These are phyloP conservation scores for Catostylus mosaicus DNA, from an alignment of 30 jellyfish, hydroid and myxozoan species.

Conservation along the genomic window DNA sequence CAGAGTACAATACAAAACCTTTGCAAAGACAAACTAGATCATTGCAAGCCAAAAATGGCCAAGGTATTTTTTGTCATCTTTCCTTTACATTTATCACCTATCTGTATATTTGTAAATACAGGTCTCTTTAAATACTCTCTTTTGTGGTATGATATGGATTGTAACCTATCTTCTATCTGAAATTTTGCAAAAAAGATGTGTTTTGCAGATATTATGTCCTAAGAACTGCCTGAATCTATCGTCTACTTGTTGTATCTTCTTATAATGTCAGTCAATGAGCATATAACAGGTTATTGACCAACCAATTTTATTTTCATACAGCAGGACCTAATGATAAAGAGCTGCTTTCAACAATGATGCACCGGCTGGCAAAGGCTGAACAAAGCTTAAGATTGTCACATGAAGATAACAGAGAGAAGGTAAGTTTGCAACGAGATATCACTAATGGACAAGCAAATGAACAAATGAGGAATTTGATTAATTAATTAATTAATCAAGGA, in stretches of 20 bases:
- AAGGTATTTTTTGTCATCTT: background rate
- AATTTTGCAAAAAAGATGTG: too few relatives aligned
- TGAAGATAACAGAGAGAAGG: conserved; percentile 75
- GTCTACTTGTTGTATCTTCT: too few relatives aligned
- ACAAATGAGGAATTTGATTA: background rate
- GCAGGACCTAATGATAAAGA: conserved; percentile 66
- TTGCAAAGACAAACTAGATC: conserved; percentile 12
- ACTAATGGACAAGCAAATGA: background rate
- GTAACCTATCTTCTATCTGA: too few relatives aligned
- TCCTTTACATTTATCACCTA: background rate
- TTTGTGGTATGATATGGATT: too few relatives aligned
- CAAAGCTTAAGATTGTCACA: conserved; percentile 56
- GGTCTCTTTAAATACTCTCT: too few relatives aligned
- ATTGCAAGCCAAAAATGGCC: background rate
- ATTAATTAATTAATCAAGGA: background rate
- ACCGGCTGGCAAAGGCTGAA: conserved; percentile 69
- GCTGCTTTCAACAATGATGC: conserved; percentile 68
- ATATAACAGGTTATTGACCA: too few relatives aligned
- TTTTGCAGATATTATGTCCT: too few relatives aligned
- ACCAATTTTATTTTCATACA: too few relatives aligned
- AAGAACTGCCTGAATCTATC: too few relatives aligned
- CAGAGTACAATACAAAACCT: conserved; percentile 4
- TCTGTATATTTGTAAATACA: too few relatives aligned
- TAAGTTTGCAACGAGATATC: background rate
- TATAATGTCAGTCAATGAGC: too few relatives aligned